Evolutionary conservation across 1,140 invertebrate genomes (phyloP).

Genomic region (Drosophila ambigua): DNA sequence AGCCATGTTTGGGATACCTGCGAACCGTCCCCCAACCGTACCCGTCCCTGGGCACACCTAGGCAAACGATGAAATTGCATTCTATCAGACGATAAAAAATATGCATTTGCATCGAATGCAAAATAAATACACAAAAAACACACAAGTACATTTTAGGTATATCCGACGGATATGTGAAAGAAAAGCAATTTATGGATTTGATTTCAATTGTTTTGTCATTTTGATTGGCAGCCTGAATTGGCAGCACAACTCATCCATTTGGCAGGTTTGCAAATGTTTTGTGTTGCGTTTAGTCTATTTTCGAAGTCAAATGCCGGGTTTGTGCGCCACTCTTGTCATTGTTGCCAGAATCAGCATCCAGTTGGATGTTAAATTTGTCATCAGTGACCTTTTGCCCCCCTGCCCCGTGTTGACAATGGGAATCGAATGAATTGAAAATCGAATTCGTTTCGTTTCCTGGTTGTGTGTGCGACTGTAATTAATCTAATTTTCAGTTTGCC

Average conservation of each 20-base stretch:
- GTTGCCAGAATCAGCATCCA: constrained; percentile 14
- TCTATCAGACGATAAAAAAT: constrained; percentile 52
- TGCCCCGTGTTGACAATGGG: constrained; percentile 10
- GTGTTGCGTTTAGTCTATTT: neutral
- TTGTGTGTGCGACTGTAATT: constrained; percentile 34
- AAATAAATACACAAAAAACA: constrained; percentile 29
- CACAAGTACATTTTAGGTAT: neutral
- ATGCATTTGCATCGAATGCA: constrained; percentile 62
- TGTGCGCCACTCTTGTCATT: neutral
- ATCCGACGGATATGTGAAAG: constrained; percentile 7
- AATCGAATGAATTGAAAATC: constrained; percentile 34
- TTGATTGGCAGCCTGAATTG: constrained; percentile 72
- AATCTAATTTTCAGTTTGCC: constrained; percentile 54
- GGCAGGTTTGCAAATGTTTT: constrained; percentile 20
- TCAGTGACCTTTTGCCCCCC: constrained; percentile 20
- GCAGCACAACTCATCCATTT: constrained; percentile 57
- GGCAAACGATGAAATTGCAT: constrained; percentile 56
- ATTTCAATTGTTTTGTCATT: constrained; percentile 70
- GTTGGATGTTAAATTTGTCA: constrained; percentile 20
- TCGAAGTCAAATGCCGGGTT: constrained; percentile 3
- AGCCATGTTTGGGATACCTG: constrained; percentile 62
- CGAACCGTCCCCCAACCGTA: neutral
- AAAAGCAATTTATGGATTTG: constrained; percentile 73
- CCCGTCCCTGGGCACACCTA: constrained; percentile 27
- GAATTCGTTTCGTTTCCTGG: constrained; percentile 35